Evolutionary conservation across 2,113 vertebrate genomes (phyloP).

Genomic region (Malurus alboscapulatus): DNA sequence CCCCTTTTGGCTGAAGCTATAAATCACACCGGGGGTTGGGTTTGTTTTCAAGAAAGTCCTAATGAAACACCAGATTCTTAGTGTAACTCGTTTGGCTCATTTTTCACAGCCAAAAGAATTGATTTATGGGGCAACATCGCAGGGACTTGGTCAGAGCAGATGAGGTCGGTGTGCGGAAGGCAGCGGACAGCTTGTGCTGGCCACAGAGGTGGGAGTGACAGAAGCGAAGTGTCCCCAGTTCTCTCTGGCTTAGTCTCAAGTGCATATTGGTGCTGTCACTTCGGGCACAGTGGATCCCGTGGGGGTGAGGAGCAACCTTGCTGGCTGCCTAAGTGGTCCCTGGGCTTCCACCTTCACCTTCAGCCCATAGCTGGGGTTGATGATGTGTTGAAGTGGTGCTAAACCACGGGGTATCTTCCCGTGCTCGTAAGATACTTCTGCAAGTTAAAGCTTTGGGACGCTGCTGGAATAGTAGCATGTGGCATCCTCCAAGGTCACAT

Average conservation of each 20-base stretch:
- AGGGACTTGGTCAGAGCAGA: not conserved
- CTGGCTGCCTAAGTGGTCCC: not conserved
- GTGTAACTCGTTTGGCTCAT: slow-evolving; percentile 65
- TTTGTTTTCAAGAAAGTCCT: slow-evolving; percentile 64
- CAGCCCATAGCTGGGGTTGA: not conserved
- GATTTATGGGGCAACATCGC: slow-evolving; percentile 51
- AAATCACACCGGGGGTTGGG: slow-evolving; percentile 56
- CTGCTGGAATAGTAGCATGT: not conserved
- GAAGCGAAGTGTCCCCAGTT: not conserved
- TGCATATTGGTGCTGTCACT: not conserved
- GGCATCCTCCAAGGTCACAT: accelerated
- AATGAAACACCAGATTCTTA: slow-evolving; percentile 64
- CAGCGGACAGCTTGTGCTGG: not conserved
- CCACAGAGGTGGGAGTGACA: not conserved
- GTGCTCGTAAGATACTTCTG: not conserved
- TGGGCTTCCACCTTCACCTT: not conserved
- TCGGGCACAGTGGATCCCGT: not conserved
- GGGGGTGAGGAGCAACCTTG: not conserved
- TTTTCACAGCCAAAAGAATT: slow-evolving; percentile 61
- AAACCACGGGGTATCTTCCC: not conserved
- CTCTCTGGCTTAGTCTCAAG: not conserved
- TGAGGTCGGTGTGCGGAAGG: not conserved
- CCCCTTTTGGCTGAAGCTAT: slow-evolving; percentile 64
- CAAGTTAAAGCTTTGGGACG: not conserved
- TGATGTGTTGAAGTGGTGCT: not conserved